Evolutionary conservation across 64 coral and sea anemone genomes (phyloP).

Genomic region (Trachythela sp.): DNA sequence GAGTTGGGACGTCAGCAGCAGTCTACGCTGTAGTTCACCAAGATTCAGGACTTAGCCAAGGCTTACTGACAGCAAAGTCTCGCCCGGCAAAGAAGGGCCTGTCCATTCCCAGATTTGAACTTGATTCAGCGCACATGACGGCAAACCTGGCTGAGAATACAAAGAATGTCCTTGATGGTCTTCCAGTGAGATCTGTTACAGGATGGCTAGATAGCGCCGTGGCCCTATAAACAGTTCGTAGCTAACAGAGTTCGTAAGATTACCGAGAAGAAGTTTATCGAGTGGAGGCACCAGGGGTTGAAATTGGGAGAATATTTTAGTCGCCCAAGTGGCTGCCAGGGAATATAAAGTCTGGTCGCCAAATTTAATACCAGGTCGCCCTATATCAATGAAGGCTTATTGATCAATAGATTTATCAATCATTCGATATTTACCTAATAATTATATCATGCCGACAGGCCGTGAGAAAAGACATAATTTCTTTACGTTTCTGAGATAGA

Average conservation of each 20-base stretch:
- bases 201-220: slow-evolving; percentile 30
- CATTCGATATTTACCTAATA: too few relatives aligned
- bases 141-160: slow-evolving; percentile 26
- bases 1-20: neutral
- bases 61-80: neutral
- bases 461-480: too few relatives aligned
- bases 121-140: slow-evolving; percentile 31
- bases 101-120: slow-evolving; percentile 32
- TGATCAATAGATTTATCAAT: too few relatives aligned
- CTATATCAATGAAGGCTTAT: too few relatives aligned
- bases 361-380: too few relatives aligned
- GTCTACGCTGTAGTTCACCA: neutral
- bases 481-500: too few relatives aligned
- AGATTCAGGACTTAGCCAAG: neutral
- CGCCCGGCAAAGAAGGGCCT: neutral
- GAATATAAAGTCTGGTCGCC: too few relatives aligned
- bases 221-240: slow-evolving; percentile 45
- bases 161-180: neutral
- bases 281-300: slow-evolving; percentile 28
- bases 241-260: slow-evolving; percentile 47
- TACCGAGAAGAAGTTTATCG: neutral
- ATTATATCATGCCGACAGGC: too few relatives aligned
- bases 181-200: neutral
- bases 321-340: too few relatives aligned
- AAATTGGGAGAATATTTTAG: too few relatives aligned